These are phyloP conservation scores for Zeuzera pyrina DNA, from an alignment of 2,888 invertebrate species.

Conservation along the genomic window DNA sequence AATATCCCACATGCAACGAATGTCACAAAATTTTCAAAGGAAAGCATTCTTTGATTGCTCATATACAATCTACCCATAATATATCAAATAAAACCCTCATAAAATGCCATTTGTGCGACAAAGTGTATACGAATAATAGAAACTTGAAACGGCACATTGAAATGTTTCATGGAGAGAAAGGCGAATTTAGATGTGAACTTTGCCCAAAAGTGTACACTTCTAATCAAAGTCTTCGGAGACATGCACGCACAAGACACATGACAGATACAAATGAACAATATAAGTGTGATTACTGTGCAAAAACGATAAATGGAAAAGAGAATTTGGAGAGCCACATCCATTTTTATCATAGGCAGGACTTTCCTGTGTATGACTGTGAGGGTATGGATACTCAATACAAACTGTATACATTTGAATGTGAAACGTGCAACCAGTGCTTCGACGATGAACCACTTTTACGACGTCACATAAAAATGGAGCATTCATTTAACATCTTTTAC, in stretches of 20 bases:
- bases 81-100: slow-evolving; percentile 19
- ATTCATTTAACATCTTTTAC: slow-evolving; percentile 46
- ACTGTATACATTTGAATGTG: too few species aligned
- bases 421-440: slow-evolving; percentile 30
- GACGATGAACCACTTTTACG: slow-evolving; percentile 32
- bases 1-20: slow-evolving; percentile 40
- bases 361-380: too few species aligned
- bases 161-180: slow-evolving; percentile 39
- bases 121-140: slow-evolving; percentile 39
- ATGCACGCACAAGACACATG: slow-evolving; percentile 25
- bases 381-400: too few species aligned
- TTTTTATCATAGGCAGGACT: too few species aligned
- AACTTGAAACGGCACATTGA: slow-evolving; percentile 47
- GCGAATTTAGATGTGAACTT: slow-evolving; percentile 35
- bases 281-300: slow-evolving; percentile 24
- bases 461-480: slow-evolving; percentile 40
- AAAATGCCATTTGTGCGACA: slow-evolving; percentile 39
- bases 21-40: slow-evolving; percentile 42
- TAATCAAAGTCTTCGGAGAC: slow-evolving; percentile 43
- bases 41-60: slow-evolving; percentile 35
- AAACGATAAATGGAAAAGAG: slow-evolving; percentile 21
- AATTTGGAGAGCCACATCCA: slow-evolving; percentile 25
- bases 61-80: slow-evolving; percentile 36
- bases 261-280: slow-evolving; percentile 18
- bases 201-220: slow-evolving; percentile 52